A percentile compares a stretch with the other conserved stretches of the same genome.
Conservation (phyloP, 1,140 invertebrate species). For the Colletes latitarsis region DNA sequence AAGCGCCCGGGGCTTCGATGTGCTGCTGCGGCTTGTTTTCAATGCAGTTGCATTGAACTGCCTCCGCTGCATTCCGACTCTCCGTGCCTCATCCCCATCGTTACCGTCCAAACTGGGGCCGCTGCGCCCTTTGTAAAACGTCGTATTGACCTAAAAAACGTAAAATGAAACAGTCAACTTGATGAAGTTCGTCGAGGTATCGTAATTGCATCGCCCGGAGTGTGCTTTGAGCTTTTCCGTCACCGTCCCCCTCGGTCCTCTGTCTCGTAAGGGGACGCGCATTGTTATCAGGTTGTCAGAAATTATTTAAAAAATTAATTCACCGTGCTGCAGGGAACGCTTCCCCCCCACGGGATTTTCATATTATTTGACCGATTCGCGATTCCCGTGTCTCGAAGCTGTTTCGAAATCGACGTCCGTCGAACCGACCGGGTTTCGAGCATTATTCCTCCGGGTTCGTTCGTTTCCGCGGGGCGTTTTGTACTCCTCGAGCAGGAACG, state of each 20-base stretch:
- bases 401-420: neutral
- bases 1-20: constrained; percentile 62
- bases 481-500: neutral
- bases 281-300: constrained; percentile 47
- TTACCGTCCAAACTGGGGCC: constrained; percentile 49
- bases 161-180: constrained; percentile 58
- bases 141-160: constrained; percentile 59
- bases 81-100: constrained; percentile 55
- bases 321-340: constrained; percentile 13
- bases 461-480: neutral
- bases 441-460: neutral
- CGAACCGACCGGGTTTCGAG: neutral
- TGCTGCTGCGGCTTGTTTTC: constrained; percentile 57
- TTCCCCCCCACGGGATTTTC: neutral
- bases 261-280: neutral
- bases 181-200: constrained; percentile 53
- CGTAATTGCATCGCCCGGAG: constrained; percentile 53
- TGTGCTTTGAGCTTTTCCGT: constrained; percentile 42
- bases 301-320: constrained; percentile 53
- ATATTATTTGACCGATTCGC: constrained; percentile 16
- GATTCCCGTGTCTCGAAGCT: neutral
- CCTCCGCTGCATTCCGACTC: constrained; percentile 45
- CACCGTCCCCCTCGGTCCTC: no score
- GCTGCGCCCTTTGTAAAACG: constrained; percentile 60
- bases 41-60: constrained; percentile 63